These are phyloP conservation scores for Upupa epops DNA, from an alignment of 2,113 vertebrate genomes.

Conservation along the genomic window DNA sequence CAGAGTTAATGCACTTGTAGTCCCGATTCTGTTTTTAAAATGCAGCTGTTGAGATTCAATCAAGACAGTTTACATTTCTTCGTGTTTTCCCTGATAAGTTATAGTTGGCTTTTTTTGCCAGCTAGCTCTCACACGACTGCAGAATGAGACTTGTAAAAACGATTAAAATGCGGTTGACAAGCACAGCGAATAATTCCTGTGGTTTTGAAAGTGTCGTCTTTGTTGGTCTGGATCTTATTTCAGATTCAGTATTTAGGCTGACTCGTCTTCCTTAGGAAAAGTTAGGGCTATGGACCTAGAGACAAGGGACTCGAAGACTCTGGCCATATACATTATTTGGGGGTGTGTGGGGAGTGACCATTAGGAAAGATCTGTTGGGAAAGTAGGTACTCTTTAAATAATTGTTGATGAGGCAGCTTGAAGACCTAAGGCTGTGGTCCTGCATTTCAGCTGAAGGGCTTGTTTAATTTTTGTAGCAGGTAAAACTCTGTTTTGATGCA, in stretches of 20 bases:
- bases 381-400: not conserved
- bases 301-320: not conserved
- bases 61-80: constrained; percentile 58
- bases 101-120: constrained; percentile 39
- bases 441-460: not conserved
- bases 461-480: not conserved
- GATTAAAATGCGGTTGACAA: constrained; percentile 52
- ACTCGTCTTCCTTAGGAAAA: not conserved
- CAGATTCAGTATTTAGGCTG: not conserved
- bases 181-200: constrained; percentile 32
- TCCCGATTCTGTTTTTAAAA: constrained; percentile 32
- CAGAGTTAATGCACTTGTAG: constrained; percentile 44
- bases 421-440: not conserved
- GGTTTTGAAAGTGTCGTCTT: not conserved
- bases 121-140: constrained; percentile 25
- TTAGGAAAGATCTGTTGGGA: not conserved
- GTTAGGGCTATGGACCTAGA: not conserved
- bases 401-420: not conserved
- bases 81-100: constrained; percentile 59
- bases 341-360: not conserved
- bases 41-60: constrained; percentile 57
- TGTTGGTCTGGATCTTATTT: not conserved
- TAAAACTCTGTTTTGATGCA: not conserved
- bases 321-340: not conserved
- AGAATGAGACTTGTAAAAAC: constrained; percentile 55